Base-by-base conservation (phyloP, 35 echinoderm and acorn worm species). In the Lytechinus pictus region DNA sequence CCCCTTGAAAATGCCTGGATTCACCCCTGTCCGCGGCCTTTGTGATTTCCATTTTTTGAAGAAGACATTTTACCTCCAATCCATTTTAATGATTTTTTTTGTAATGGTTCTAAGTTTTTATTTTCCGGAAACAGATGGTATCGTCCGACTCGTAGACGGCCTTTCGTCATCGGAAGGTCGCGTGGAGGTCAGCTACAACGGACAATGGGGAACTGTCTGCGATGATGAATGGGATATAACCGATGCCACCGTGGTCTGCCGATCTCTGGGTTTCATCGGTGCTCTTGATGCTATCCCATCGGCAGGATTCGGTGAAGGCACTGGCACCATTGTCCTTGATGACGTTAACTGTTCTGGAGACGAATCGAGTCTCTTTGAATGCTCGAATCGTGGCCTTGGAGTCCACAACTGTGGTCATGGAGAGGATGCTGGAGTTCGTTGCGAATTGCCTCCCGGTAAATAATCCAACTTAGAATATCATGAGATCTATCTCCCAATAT, bases 161-260 rank as follows among this genome's bases (percentile, higher is more conserved):
- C 27, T 33, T 54, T 87, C 66, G 9, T 19, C 54, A 8, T 51
- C n/a, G 24, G 95, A 96, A 86, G 95, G 95, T n/a, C 57, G 95
- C 44, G 66, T 96, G 27, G 95, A 96, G 61, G 19, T 96, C 54
- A 55, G 54, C 54, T 54, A 86, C 54, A 92, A 86, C 10, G 95
- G 95, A 28, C 6, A 60, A 10, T 96, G 95, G 95, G 95, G 95
- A 19, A 94, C 95, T 79, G 95, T 96, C 10, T 96, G 95, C 60
- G 95, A 96, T 87, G 95, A 96, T 19, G 9, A 9, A 58, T 96
- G 95, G 95, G 91, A 94, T 27, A 52, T 53, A 27, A 27, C 54
- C 4, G 95, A 96, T 52, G 95, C 92, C 19, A 13, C 57, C 21
- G 96, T 96, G 4, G 94, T 95, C 7, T 96, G 96, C 44, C 93